Evolutionary conservation across 1,140 invertebrate species (phyloP), one percentile per base, ranked within the genome.

Genomic region (Calliopsis andreniformis): DNA sequence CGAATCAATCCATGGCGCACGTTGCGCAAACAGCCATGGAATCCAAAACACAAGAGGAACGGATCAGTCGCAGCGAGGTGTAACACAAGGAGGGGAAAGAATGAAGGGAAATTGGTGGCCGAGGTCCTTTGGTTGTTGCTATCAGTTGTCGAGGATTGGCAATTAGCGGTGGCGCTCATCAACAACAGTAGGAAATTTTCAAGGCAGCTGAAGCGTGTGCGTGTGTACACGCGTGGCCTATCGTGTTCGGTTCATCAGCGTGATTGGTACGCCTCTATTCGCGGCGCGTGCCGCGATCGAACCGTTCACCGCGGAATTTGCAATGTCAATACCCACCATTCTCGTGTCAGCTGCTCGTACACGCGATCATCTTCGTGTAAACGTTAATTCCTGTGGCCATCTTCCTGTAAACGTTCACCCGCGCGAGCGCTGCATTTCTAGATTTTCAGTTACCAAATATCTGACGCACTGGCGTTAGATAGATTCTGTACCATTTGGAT

Each of bases 291-390:
- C 47, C 72, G 61, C 70, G 62, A 62, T 23, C 49, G 30, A 25
- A 64, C 67, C 47, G 78, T 43, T 28, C 64, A 42, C 51, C 61
- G 64, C 5, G 45, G 32, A 80, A 80, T 82, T 56, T 32, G 30
- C 64, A 35, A 80, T 76, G 71, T 53, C 64, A 71, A 69, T 70
- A 69, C 64, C 64, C 71, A 59, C 62, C 70, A 58, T 80, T 81
- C 62, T 20, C 63, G 51, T 80, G 78, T 82, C 61, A 64, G 14
- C 23, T 39, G 39, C 61, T 39, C 12, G n/a, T 55, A 35, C 76
- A 20, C 49, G 28, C 47, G 76, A n/a, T 63, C 51, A 76, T 69
- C 69, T 30, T 49, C 67, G 25, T 81, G 79, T 56, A 82, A 80
- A 80, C 71, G 58, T 43, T 43, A 14, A 35, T 63, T 25, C 61